A percentile compares a stretch with the other conserved stretches of the same genome.
Conservation (phyloP, 2,113 vertebrate genomes). For the Stigmatopora argus region DNA sequence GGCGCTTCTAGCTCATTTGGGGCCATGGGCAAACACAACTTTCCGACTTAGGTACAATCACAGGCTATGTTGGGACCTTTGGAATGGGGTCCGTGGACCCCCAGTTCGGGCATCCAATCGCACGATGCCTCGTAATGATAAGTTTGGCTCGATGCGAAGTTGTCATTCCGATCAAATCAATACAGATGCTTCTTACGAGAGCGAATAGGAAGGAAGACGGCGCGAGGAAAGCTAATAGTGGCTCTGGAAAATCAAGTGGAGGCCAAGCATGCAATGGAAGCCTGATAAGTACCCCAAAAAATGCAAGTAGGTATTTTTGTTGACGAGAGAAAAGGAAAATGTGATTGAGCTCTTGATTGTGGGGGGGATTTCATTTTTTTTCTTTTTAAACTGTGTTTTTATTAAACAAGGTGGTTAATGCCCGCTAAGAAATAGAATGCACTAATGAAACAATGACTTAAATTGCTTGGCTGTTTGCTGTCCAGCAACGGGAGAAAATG, state of each 20-base stretch:
- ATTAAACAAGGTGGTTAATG: constrained; percentile 16
- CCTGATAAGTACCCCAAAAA: constrained; percentile 21
- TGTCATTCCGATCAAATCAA: background rate
- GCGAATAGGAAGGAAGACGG: constrained; percentile 14
- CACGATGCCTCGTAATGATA: background rate
- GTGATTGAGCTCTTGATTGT: constrained; percentile 44
- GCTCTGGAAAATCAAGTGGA: constrained; percentile 20
- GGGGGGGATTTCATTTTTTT: background rate
- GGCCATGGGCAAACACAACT: too few species aligned
- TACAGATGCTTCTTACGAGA: constrained; percentile 3
- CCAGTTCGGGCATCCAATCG: background rate
- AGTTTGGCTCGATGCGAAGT: background rate
- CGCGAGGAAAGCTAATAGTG: constrained; percentile 21
- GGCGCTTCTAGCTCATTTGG: too few species aligned
- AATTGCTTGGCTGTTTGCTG: constrained; percentile 48
- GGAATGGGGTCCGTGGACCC: background rate
- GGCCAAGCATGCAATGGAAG: constrained; percentile 8
- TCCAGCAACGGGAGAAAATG: constrained; percentile 40
- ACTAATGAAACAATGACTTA: constrained; percentile 54
- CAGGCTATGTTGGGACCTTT: background rate
- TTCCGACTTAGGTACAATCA: too few species aligned
- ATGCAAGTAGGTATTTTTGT: constrained; percentile 21
- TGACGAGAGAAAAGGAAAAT: constrained; percentile 32
- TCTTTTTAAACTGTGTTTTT: constrained; percentile 13
- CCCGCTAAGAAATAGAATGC: constrained; percentile 30